Evolutionary conservation across 1,140 invertebrate species (phyloP), one percentile per base, ranked within the genome.

Genomic region (Drosophila sucinea): DNA sequence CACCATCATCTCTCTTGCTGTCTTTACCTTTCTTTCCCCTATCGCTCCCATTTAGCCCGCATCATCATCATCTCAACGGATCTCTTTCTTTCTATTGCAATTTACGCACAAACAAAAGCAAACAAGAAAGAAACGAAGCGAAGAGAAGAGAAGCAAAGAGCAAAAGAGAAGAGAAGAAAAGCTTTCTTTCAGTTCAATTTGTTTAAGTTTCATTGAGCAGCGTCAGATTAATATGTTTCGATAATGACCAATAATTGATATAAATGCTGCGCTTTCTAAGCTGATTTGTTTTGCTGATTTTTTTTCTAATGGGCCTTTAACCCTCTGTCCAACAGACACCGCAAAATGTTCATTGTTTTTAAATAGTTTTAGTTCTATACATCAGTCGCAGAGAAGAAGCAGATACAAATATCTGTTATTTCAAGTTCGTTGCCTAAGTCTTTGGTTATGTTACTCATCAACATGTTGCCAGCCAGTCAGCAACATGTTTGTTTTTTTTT

Each of bases 351-450:
- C 17, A 17, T 17, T 17, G 17, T 17, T 17, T 17, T 17, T 17
- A 17, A 17, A 17, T 17, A 17, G 17, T 17, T 17, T 17, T 17
- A 17, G 17, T 17, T 17, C 17, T 17, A 17, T 17, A 17, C 17
- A 0, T 17, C 17, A 86, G 25, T 44, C 5, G 23, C 25, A 11
- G 10, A 10, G 10, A 38, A 30, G 30, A 38, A 38, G 4, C 11
- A 17, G 17, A 38, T 11, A 8, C 11, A 38, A 38, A 30, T 3
- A 38, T 38, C 35, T 38, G 11, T 38, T 38, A 11, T 3, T 30
- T 60, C 65, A 87, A 89, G 84, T 89, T 89, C 67, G 73, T 78
- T 84, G 66, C 69, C 70, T 73, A 83, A 89, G 80, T 89, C 80
- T 81, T 84, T 89, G 73, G 67, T 70, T 77, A 73, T 32, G 23